Base-by-base conservation (phyloP, 53 echinoderm and acorn worm genomes). In the Hippasteria phrygiana region DNA sequence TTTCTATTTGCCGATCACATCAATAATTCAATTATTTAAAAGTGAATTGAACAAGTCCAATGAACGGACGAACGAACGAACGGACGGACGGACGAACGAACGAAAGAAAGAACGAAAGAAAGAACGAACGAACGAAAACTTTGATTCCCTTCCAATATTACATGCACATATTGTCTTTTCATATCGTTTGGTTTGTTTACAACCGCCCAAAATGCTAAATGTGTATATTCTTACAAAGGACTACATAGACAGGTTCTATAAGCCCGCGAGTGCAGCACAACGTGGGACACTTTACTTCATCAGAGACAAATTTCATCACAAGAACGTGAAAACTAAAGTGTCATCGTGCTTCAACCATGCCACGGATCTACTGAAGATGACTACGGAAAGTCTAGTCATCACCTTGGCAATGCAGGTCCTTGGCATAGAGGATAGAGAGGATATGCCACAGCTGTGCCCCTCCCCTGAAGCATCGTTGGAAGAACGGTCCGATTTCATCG, bases 211-310 rank as follows among this genome's bases (percentile, higher is more conserved):
- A n/a, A n/a, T n/a, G n/a, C n/a, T n/a, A n/a, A n/a, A n/a, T n/a
- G n/a, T n/a, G n/a, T n/a, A n/a, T n/a, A n/a, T n/a, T n/a, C n/a
- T 51, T 7, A 63, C 9, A 10, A 63, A 73, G 73, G 45, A 73
- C 10, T 73, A 73, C 27, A 4, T 73, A 16, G 6, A 73, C n/a
- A 43, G 1, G 6, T 43, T 73, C 17, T 73, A 42, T n/a, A 2
- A 41, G 22, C 26, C 43, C 1, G 20, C 73, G 1, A 73, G 45
- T 43, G 43, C 24, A 1, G 42, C 73, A 1, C 73, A 73, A 5
- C 26, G 73, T 16, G 73, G 43, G 3, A 73, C 73, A 0, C 45
- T 73, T 1, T 73, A 20, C n/a, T 16, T 24, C 33, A 1, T 73
- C 13, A 2, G 73, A 42, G 45, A 73, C 2, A 41, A 73, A 20